Conservation (phyloP, 2,797 vertebrate genomes). For the Anguilla obscura region DNA sequence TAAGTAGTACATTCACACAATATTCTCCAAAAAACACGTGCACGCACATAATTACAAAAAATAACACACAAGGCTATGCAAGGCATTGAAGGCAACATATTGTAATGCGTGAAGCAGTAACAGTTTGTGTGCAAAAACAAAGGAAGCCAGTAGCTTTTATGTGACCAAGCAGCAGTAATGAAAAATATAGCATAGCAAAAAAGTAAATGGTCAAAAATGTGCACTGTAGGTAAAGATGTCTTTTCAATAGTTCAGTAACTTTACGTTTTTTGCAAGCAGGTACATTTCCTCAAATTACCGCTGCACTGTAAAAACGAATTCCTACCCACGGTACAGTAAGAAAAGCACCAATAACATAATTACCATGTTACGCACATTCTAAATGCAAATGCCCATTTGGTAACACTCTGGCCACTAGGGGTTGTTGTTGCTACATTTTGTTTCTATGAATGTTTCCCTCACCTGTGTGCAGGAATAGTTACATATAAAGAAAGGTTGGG, state of each 20-base stretch:
- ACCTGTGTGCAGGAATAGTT: not conserved
- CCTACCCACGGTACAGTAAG: too few relatives aligned
- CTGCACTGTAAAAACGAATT: not conserved
- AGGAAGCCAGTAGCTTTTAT: not conserved
- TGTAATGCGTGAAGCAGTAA: not conserved
- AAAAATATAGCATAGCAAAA: not conserved
- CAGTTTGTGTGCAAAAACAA: not conserved
- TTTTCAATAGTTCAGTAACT: not conserved
- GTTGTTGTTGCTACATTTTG: conserved; percentile 54
- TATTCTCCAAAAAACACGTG: not conserved
- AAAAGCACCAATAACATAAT: not conserved
- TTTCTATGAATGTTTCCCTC: not conserved
- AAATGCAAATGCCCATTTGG: not conserved
- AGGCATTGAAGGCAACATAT: not conserved
- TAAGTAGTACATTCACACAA: not conserved
- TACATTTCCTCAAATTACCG: not conserved
- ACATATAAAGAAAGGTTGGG: too few relatives aligned
- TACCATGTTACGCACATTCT: not conserved
- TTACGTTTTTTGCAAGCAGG: not conserved
- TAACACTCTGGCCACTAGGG: conserved; percentile 59
- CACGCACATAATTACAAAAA: not conserved
- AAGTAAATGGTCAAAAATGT: not conserved
- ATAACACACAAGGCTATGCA: conserved; percentile 1
- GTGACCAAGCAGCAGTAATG: not conserved
- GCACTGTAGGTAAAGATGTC: not conserved